Evolutionary conservation across 1,140 invertebrate genomes (phyloP).

Genomic region (Hycleus cichorii): DNA sequence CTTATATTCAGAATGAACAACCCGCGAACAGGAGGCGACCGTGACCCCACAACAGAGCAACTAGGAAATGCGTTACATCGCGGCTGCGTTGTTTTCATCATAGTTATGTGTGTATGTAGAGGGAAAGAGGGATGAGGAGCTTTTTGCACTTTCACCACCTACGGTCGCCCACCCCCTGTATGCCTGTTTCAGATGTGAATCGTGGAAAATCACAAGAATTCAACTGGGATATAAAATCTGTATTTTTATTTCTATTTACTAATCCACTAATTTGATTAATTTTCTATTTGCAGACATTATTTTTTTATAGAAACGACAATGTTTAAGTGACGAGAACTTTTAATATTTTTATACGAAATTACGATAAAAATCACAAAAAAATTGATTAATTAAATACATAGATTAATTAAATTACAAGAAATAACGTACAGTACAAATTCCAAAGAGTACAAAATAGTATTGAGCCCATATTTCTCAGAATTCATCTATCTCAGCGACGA

Average conservation of each 20-base stretch:
- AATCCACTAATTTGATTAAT: background rate
- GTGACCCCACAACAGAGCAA: slow-evolving; percentile 22
- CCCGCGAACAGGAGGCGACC: slow-evolving; percentile 19
- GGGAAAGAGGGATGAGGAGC: too few species aligned
- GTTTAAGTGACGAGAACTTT: slow-evolving; percentile 27
- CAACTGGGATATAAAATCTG: background rate
- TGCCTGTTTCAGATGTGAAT: too few species aligned
- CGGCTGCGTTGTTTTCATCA: slow-evolving; percentile 1
- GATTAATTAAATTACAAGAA: background rate
- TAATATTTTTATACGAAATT: slow-evolving; percentile 33
- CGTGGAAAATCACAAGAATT: too few species aligned
- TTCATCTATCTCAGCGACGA: slow-evolving; percentile 29
- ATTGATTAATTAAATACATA: too few species aligned
- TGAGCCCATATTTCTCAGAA: slow-evolving; percentile 12
- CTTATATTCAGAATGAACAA: slow-evolving; percentile 14
- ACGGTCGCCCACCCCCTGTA: too few species aligned
- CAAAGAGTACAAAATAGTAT: slow-evolving; percentile 36
- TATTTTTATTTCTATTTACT: slow-evolving; percentile 1
- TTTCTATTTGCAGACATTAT: slow-evolving; percentile 38
- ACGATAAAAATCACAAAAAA: slow-evolving; percentile 22
- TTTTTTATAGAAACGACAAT: slow-evolving; percentile 36
- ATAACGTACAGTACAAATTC: slow-evolving; percentile 37
- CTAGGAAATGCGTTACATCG: slow-evolving; percentile 31
- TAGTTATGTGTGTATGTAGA: too few species aligned
- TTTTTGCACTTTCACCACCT: too few species aligned